These are phyloP conservation scores for Meloe dianella DNA, from an alignment of 2,888 invertebrate species.

Conservation along the genomic window DNA sequence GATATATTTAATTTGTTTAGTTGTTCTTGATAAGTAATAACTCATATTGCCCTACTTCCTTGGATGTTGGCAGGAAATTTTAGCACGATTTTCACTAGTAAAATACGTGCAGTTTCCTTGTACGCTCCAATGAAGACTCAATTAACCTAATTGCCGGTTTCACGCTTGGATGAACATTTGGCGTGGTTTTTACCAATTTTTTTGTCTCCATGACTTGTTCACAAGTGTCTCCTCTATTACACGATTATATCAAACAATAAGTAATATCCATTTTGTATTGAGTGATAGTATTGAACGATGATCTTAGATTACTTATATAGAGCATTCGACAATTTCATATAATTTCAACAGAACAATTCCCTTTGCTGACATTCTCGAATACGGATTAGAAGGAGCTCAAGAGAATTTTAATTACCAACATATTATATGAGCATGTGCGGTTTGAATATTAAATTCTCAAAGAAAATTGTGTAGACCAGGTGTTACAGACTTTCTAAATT, in stretches of 20 bases:
- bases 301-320: too few relatives aligned
- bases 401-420: conserved; percentile 23
- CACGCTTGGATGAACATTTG: conserved; percentile 39
- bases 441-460: conserved; percentile 23
- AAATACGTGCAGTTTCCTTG: conserved; percentile 40
- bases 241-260: not conserved
- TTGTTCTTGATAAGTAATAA: conserved; percentile 39
- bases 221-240: not conserved
- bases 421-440: conserved; percentile 25
- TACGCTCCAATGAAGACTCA: conserved; percentile 40
- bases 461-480: not conserved
- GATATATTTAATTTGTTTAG: conserved; percentile 31
- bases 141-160: conserved; percentile 46
- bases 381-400: not conserved
- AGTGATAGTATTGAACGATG: not conserved
- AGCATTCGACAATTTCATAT: not conserved
- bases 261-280: too few relatives aligned
- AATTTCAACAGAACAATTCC: not conserved
- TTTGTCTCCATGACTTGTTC: not conserved
- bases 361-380: not conserved
- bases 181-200: conserved; percentile 33
- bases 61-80: conserved; percentile 39
- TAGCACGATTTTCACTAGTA: conserved; percentile 33
- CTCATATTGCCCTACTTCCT: conserved; percentile 38
- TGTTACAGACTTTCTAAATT: not conserved